Base-by-base conservation (phyloP, 2,797 vertebrate genomes). In the Chaunax sp. region DNA sequence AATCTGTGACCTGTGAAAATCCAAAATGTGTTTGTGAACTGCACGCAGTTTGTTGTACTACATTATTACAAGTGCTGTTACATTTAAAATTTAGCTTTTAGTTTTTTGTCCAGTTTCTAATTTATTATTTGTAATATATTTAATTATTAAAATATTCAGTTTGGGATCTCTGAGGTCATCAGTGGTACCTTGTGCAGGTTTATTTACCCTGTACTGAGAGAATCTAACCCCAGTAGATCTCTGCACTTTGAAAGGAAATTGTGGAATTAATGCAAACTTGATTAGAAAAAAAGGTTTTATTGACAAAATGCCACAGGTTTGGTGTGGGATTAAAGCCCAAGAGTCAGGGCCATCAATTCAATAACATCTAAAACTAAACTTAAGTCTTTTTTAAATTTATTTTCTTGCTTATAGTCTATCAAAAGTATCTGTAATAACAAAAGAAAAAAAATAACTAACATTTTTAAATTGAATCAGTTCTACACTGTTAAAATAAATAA, bases 261-360 rank as follows among this genome's bases (percentile, higher is more conserved):
- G 37, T 20, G 28, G 16, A 56, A 61, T 25, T 35, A 56, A 65
- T 66, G 22, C 62, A 60, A 43, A 51, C 78, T 13, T 60, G 64
- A 81, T 50, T 51, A 11, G 22, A 57, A 43, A 41, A 47, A 57
- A 9, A 59, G 44, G 30, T 5, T 26, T 61, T 68, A 78, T 68
- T 69, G 71, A 64, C 38, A 23, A 52, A 72, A 37, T 22, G 30
- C 15, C 64, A 37, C 52, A 65, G 64, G 44, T 20, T 43, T 46
- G 25, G 41, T 47, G 23, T 60, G 63, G 51, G 70, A 80, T 65
- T 77, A 46, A 62, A 1, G 33, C 38, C 35, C 33, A 16, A 49
- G 52, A 65, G 56, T 15, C n/a, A 0, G n/a, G n/a, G 19, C 33
- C 64, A 60, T 66, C 0, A 43, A 63, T 62, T 73, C 18, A 49